Evolutionary conservation across 2,888 invertebrate genomes (phyloP).

Genomic region (Deilephila elpenor): DNA sequence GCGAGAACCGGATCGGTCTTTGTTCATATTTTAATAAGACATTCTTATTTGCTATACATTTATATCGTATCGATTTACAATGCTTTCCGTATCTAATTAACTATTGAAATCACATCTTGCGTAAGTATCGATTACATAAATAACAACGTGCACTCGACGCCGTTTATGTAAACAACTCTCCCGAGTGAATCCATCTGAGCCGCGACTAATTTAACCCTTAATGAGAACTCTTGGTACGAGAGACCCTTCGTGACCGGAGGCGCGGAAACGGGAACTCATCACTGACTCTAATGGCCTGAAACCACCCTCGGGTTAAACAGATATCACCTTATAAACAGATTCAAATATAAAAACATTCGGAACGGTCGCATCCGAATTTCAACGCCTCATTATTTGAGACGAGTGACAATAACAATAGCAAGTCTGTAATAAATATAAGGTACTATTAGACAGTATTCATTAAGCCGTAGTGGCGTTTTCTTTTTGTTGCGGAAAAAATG

Average conservation of each 20-base stretch:
- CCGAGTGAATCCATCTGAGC: slow-evolving; percentile 59
- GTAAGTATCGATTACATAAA: slow-evolving; percentile 46
- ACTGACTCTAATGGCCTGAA: slow-evolving; percentile 72
- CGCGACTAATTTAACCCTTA: slow-evolving; percentile 71
- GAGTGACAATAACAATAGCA: slow-evolving; percentile 39
- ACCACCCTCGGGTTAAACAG: slow-evolving; percentile 68
- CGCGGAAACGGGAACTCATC: slow-evolving; percentile 75
- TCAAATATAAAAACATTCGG: slow-evolving; percentile 53
- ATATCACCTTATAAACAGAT: slow-evolving; percentile 65
- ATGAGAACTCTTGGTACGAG: slow-evolving; percentile 65
- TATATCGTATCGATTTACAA: slow-evolving; percentile 14
- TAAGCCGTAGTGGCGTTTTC: slow-evolving; percentile 14
- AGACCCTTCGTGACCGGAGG: slow-evolving; percentile 70
- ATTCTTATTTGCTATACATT: slow-evolving; percentile 32
- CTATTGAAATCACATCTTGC: slow-evolving; percentile 37
- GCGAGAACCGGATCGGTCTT: slow-evolving; percentile 62
- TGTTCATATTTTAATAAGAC: slow-evolving; percentile 53
- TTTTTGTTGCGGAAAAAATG: slow-evolving; percentile 25
- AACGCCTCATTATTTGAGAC: slow-evolving; percentile 48
- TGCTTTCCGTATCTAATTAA: neutral
- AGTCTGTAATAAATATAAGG: slow-evolving; percentile 37
- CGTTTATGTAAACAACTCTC: slow-evolving; percentile 62
- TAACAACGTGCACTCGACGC: neutral
- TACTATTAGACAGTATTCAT: slow-evolving; percentile 19
- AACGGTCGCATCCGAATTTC: slow-evolving; percentile 39